phyloP scores from a whole-genome alignment of 2,113 vertebrate species.

The Grus americana region DNA sequence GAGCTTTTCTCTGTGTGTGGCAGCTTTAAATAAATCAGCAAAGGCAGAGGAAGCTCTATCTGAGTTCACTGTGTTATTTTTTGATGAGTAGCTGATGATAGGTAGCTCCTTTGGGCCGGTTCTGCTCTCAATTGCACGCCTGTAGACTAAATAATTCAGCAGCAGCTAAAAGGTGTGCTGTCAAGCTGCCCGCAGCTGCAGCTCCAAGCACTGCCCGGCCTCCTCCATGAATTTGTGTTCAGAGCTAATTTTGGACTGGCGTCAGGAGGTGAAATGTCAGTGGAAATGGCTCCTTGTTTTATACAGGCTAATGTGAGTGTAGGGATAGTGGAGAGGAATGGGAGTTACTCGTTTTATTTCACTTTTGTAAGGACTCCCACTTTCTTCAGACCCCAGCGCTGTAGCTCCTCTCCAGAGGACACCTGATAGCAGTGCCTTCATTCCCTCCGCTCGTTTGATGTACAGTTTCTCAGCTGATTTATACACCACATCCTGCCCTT shows the following conservation, averaged over 20 bases:
- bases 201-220: background rate
- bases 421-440: accelerated
- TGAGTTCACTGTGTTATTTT: background rate
- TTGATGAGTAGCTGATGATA: background rate
- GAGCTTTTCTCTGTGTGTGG: background rate
- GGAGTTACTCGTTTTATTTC: background rate
- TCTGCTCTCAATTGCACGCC: background rate
- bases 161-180: background rate
- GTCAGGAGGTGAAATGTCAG: background rate
- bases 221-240: background rate
- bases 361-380: background rate
- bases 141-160: background rate
- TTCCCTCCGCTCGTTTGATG: accelerated
- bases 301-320: background rate
- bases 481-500: background rate
- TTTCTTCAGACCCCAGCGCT: background rate
- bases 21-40: background rate
- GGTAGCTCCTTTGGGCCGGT: background rate
- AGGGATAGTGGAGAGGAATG: background rate
- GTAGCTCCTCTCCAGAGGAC: background rate
- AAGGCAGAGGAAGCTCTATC: background rate
- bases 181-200: background rate
- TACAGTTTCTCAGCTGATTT: background rate
- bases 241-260: background rate
- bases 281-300: background rate